Base-by-base conservation (phyloP, 2,888 invertebrate species). In the Automeris io region DNA sequence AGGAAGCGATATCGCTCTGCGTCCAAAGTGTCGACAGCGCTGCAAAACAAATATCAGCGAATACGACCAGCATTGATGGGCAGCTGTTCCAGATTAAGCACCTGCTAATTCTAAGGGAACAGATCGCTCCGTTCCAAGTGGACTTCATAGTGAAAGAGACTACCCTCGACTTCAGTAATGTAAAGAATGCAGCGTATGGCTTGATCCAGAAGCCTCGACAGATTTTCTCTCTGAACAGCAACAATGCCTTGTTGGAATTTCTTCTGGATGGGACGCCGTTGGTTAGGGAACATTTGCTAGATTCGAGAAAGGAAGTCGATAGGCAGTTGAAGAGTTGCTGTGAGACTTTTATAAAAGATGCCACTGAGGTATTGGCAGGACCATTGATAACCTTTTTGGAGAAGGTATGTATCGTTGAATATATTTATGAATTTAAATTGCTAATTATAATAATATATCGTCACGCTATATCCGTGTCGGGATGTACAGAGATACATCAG, bases 41-140 rank as follows among this genome's bases (percentile, higher is more conserved):
- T 0, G 91, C 93, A 0, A 88, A 90, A 37, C 91, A 92, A 53
- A 99, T 99, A 50, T 88, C 93, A 0, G 72, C 88, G 0, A 90
- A 90, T 52, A 94, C 94, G 80, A 92, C 93, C 0, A 78, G 87
- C n/a, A 88, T 97, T n/a, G 98, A 99, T 77, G 98, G 96, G 0
- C 93, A 95, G 65, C 86, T 99, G n/a, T 99, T 99, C 75, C 93
- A 98, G 80, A 96, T 99, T 29, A 99, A 99, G 71, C 99, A 99
- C 80, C 83, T 99, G 41, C 87, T 99, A 2, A 99, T 99, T 41
- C 86, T 99, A 1, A 85, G 99, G 13, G 99, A 99, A 70, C 99
- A 99, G 76, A 99, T 99, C 18, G 97, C 98, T 0, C 99, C 99
- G 0, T 99, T 99, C 68, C 97, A 98, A 74, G 96, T 96, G 0